Evolutionary conservation across 2,113 vertebrate species (phyloP).

Genomic region (Spermophilus dauricus): DNA sequence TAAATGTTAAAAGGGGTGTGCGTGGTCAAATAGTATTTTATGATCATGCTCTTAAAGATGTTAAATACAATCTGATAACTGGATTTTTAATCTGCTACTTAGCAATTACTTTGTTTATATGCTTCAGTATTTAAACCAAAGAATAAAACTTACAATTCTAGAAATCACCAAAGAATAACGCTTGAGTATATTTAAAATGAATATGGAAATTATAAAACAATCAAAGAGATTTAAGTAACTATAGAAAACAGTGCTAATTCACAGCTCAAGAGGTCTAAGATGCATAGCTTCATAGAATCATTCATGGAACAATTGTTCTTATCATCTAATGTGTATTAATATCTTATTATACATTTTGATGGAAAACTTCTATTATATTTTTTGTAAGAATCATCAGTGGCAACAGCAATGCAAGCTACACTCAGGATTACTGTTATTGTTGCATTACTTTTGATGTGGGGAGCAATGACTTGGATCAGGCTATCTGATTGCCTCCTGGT

Average conservation of each 20-base stretch:
- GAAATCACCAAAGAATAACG: constrained; percentile 73
- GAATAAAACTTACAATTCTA: constrained; percentile 47
- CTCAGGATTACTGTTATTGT: too few species aligned
- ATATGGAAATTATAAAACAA: constrained; percentile 78
- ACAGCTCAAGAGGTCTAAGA: constrained; percentile 90
- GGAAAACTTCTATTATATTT: constrained; percentile 54
- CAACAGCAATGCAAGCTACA: neutral
- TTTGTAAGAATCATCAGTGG: constrained; percentile 72
- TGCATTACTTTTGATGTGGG: neutral
- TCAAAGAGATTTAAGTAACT: constrained; percentile 56
- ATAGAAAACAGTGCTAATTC: constrained; percentile 83
- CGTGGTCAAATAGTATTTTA: constrained; percentile 74
- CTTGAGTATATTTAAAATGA: constrained; percentile 61
- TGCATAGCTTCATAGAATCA: constrained; percentile 89
- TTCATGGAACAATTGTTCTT: constrained; percentile 76
- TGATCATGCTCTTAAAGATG: constrained; percentile 80
- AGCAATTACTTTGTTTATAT: constrained; percentile 68
- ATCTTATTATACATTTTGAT: constrained; percentile 49
- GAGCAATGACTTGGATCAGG: too few species aligned
- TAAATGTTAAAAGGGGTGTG: constrained; percentile 60
- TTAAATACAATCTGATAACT: constrained; percentile 70
- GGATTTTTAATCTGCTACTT: constrained; percentile 71
- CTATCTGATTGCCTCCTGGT: too few species aligned
- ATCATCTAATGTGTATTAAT: constrained; percentile 61
- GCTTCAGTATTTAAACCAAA: constrained; percentile 79